Percentiles rank a stretch among this genome's conserved stretches.
Conservation (phyloP, 2,113 vertebrate species). For the Platycercus adscitus region DNA sequence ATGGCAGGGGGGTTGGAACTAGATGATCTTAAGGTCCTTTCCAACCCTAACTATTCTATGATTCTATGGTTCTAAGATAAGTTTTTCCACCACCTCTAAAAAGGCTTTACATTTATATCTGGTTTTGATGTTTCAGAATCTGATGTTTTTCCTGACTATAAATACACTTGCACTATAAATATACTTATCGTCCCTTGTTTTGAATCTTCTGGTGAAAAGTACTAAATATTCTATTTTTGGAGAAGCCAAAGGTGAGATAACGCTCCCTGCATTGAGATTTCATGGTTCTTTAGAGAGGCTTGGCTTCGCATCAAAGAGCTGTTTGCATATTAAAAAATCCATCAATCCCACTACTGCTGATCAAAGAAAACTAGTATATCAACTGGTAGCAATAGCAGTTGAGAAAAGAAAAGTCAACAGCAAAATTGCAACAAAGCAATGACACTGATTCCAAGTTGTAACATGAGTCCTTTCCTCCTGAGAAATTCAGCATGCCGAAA, state of each 20-base stretch:
- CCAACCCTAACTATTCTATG: too few species aligned
- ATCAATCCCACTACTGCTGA: neutral
- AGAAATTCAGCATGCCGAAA: neutral
- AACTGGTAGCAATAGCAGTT: neutral
- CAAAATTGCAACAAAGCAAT: neutral
- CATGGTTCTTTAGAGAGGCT: neutral
- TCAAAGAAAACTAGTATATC: constrained; percentile 14
- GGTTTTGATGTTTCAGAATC: constrained; percentile 15
- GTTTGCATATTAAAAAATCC: neutral
- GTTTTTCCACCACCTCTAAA: neutral
- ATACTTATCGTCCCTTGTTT: neutral
- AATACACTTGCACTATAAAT: constrained; percentile 47
- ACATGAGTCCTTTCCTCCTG: neutral
- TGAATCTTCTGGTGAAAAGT: constrained; percentile 33
- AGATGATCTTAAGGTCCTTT: too few species aligned
- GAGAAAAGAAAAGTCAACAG: neutral
- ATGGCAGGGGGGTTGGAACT: too few species aligned
- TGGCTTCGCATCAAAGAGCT: neutral
- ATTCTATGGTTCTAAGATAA: neutral
- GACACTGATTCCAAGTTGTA: neutral
- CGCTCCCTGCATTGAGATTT: neutral
- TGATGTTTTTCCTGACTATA: constrained; percentile 23
- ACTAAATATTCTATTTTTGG: constrained; percentile 39
- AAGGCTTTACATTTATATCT: neutral
- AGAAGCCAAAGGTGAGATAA: constrained; percentile 14